phyloP scores from a whole-genome alignment of 2,113 vertebrate genomes.

The Pteruthius melanotis region DNA sequence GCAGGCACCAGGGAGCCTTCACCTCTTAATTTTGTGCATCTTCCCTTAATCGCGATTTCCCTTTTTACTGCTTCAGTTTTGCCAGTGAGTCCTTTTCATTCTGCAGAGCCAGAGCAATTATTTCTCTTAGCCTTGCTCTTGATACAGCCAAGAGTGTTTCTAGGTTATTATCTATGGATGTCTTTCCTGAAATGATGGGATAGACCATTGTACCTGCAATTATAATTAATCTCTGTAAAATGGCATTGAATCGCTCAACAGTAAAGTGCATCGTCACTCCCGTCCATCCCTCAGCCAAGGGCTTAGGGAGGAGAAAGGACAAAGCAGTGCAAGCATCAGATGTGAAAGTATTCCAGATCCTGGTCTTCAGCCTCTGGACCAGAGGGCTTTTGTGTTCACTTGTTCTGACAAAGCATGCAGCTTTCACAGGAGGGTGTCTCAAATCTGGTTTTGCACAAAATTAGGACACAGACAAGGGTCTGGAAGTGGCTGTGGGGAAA shows the following conservation, averaged over 20 bases:
- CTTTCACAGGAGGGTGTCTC: background rate
- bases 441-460: background rate
- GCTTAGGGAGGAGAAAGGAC: background rate
- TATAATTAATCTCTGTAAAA: slow-evolving; percentile 25
- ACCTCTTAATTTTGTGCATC: background rate
- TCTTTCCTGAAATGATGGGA: slow-evolving; percentile 51
- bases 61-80: slow-evolving; percentile 47
- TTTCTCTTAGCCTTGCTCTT: slow-evolving; percentile 60
- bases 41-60: background rate
- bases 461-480: background rate
- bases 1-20: background rate
- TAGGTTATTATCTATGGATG: slow-evolving; percentile 57
- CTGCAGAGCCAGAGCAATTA: slow-evolving; percentile 53
- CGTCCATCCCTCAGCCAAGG: background rate
- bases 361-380: background rate
- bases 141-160: slow-evolving; percentile 42
- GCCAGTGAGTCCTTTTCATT: slow-evolving; percentile 46
- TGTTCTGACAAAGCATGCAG: background rate
- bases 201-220: slow-evolving; percentile 49
- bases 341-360: background rate
- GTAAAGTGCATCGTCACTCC: background rate
- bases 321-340: background rate
- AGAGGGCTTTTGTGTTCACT: background rate
- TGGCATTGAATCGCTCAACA: background rate
- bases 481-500: background rate